Base-by-base conservation (phyloP, 2,113 vertebrate species). In the Brachypteracias leptosomus region DNA sequence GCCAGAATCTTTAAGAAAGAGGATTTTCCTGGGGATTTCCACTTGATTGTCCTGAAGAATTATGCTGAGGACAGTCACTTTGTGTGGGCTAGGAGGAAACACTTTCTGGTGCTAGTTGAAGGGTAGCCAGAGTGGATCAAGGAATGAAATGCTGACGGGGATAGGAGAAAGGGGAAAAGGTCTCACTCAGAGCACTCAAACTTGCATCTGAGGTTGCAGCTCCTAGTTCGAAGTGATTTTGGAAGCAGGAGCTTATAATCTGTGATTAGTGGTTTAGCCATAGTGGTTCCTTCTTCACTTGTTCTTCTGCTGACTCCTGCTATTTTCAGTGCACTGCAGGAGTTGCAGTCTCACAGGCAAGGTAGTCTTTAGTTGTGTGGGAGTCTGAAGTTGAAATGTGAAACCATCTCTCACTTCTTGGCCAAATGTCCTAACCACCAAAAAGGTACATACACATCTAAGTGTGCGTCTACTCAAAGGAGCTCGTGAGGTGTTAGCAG, bases 391-490 rank as follows among this genome's bases (percentile, higher is more conserved):
- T 49, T 21, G 10, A 51, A 70, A 70, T 26, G 17, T 51, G 4
- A 68, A 58, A 40, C 3, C 6, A 5, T 2, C 8, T 63, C 25
- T 52, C 38, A 19, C 5, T 31, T 73, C 28, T 73, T 5, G 1
- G 3, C 5, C 49, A 51, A 51, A 16, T 61, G 29, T 9, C 22
- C 5, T 55, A 49, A 42, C 9, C 15, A 33, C 10, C 7, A 31
- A 14, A 12, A 13, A 26, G 31, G 47, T 7, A 9, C 7, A 26
- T 26, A 10, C 5, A 22, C 0, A 0, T 42, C 9, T 33, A 26
- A 0, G 1, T 15, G 9, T 1, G 1, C 33, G 15, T 18, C 7
- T 77, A 2, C 46, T 55, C 11, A 22, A 71, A 42, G 21, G 4
- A 70, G 7, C 31, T 18, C 21, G n/a, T 33, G 31, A 55, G 40